Evolutionary conservation across 2,888 invertebrate species (phyloP), one percentile per base, ranked within the genome.

Genomic region (Syrista parreyssii): DNA sequence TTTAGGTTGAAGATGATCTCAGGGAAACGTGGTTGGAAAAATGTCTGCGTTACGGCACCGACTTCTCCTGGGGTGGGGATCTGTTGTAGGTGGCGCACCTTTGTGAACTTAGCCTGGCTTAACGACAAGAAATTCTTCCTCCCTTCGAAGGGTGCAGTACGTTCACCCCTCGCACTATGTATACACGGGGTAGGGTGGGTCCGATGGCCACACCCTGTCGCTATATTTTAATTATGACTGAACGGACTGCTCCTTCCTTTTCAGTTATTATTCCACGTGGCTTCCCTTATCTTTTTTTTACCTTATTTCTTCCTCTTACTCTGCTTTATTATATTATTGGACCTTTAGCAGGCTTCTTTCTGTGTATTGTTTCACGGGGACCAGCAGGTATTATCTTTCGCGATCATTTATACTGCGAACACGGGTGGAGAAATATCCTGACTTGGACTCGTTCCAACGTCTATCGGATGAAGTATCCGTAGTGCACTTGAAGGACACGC

Each of bases 151-250:
- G 71, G 71, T 12, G 71, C 33, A 71, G 71, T 71, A 33, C 71
- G 31, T 71, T 71, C 71, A 71, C 71, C 71, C 71, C 71, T 55
- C 30, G 23, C 11, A 11, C 71, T 71, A 9, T 33, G 71, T 23
- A 55, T 71, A 71, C 71, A 12, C 32, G 9, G 71, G 32, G 32
- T 71, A 71, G 32, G 30, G 31, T 55, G 55, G 55, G 23, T 40
- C 23, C 23, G 23, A 2, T 55, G 55, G 32, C 71, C 71, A 71
- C 71, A 71, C 71, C 71, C 71, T 31, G 71, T 31, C 71, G 55
- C 55, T 71, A 33, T 71, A 31, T 71, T 71, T 71, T 71, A 71
- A 71, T 71, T 71, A 71, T 71, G 32, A 31, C 12, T 15, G 71
- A 71, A 71, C 71, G 71, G 71, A 15, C 71, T 71, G 55, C 55